phyloP scores from a whole-genome alignment of 2,113 vertebrate species.

The Tinamus guttatus region DNA sequence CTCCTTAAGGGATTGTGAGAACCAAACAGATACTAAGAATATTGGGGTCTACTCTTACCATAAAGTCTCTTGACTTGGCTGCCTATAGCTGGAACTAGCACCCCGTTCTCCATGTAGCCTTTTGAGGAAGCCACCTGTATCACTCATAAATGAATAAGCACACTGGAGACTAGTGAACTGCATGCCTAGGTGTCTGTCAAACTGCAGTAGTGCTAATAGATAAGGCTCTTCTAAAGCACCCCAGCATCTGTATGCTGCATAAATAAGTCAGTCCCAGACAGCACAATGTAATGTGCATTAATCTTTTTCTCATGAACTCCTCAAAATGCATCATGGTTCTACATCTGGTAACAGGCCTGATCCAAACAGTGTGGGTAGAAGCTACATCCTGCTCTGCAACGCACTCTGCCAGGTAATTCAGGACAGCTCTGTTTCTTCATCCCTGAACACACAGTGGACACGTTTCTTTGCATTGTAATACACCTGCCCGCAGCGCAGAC shows the following conservation, averaged over 20 bases:
- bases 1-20: not conserved
- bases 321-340: rapidly evolving
- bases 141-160: not conserved
- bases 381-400: not conserved
- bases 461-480: conserved; percentile 71
- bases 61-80: not conserved
- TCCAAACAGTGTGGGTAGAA: not conserved
- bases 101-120: not conserved
- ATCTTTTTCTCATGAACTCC: rapidly evolving
- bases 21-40: not conserved
- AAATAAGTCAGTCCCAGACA: not conserved
- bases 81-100: not conserved
- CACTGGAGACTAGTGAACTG: not conserved
- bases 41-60: not conserved
- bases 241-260: not conserved
- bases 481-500: conserved; percentile 73
- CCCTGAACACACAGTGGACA: conserved; percentile 58
- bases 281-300: rapidly evolving
- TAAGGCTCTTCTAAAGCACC: not conserved
- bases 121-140: not conserved
- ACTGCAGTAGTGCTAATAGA: not conserved
- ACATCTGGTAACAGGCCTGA: rapidly evolving
- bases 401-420: not conserved
- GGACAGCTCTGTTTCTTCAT: not conserved
- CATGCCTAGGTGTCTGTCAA: not conserved